Conservation (phyloP, 1,140 invertebrate genomes). For the Drosophila gunungcola region DNA sequence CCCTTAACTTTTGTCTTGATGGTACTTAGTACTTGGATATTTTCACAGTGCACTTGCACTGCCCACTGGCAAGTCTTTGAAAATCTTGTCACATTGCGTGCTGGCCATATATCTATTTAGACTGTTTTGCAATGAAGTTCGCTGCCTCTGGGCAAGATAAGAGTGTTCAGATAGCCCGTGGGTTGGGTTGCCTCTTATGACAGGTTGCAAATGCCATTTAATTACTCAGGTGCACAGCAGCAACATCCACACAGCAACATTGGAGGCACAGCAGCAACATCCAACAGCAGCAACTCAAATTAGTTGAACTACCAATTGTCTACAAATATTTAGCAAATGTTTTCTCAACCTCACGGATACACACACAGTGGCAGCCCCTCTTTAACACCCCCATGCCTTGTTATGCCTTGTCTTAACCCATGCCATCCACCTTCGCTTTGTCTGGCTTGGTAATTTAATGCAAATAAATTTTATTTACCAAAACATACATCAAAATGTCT, state of each 20-base stretch:
- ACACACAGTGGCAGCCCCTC: slow-evolving; percentile 10
- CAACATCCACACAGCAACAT: slow-evolving; percentile 15
- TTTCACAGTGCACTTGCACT: slow-evolving; percentile 28
- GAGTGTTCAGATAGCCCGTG: slow-evolving; percentile 48
- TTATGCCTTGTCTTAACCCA: slow-evolving; percentile 25
- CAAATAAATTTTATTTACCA: slow-evolving; percentile 83
- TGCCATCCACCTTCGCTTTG: slow-evolving; percentile 39
- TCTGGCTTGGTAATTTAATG: slow-evolving; percentile 80
- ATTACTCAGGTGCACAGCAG: slow-evolving; percentile 69
- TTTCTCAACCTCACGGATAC: slow-evolving; percentile 34
- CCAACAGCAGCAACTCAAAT: slow-evolving; percentile 56
- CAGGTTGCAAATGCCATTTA: slow-evolving; percentile 64
- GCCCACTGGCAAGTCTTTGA: slow-evolving; percentile 27
- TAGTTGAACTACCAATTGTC: slow-evolving; percentile 82
- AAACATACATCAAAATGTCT: slow-evolving; percentile 84
- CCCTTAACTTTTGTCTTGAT: too few relatives aligned
- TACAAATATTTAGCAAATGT: slow-evolving; percentile 83
- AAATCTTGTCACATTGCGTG: slow-evolving; percentile 75
- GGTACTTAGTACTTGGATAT: neutral
- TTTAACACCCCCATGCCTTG: slow-evolving; percentile 22
- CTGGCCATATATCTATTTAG: slow-evolving; percentile 25
- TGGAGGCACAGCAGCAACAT: slow-evolving; percentile 29
- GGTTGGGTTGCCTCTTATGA: slow-evolving; percentile 45
- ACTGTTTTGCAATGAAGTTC: slow-evolving; percentile 78
- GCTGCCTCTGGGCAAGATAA: slow-evolving; percentile 82